Percentiles rank a stretch among this genome's conserved stretches.
Conservation (phyloP, 2,113 vertebrate genomes). For the Diadophis punctatus region DNA sequence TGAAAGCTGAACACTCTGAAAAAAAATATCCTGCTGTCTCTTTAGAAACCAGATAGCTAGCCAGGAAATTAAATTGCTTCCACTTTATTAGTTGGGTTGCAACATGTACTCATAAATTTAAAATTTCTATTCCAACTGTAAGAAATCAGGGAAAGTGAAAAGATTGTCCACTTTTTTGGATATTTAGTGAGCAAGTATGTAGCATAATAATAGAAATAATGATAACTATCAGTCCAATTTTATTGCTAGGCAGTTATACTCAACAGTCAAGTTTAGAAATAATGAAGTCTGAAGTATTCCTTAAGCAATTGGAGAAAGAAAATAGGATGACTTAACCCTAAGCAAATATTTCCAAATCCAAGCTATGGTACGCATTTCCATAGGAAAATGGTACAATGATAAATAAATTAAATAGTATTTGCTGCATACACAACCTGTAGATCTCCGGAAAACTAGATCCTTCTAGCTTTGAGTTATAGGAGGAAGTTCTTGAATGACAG, state of each 20-base stretch:
- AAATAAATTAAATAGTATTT: background rate
- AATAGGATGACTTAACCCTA: background rate
- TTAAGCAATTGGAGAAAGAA: background rate
- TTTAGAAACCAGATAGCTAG: slow-evolving; percentile 4
- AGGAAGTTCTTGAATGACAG: background rate
- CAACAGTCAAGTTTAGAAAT: background rate
- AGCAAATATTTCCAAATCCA: background rate
- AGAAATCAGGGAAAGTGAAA: background rate
- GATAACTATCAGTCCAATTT: background rate
- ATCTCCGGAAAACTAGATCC: background rate
- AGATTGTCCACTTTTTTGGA: background rate
- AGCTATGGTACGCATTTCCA: background rate
- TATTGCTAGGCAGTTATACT: background rate
- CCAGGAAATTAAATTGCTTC: slow-evolving; percentile 32
- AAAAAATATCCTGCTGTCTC: background rate
- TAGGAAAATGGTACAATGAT: background rate
- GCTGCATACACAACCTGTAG: background rate
- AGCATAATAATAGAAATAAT: background rate
- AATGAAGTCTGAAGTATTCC: background rate
- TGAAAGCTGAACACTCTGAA: background rate
- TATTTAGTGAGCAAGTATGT: background rate
- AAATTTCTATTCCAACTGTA: slow-evolving; percentile 1
- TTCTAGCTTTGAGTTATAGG: background rate
- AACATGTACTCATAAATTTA: background rate
- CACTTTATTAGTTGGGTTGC: background rate